Conservation (phyloP, 2,888 invertebrate genomes). For the Caenorhabditis plicata region DNA sequence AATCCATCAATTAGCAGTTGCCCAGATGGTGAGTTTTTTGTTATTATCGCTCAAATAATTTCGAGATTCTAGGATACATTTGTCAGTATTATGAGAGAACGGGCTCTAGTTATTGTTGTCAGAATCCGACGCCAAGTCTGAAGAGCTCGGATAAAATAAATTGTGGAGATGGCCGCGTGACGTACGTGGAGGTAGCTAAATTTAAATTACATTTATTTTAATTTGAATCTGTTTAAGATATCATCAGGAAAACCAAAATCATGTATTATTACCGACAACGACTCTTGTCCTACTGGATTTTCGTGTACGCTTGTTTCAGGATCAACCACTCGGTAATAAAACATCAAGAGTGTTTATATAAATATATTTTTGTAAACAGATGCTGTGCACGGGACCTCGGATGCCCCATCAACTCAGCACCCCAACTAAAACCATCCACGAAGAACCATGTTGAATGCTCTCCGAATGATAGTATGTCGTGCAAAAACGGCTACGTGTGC, state of each 20-base stretch:
- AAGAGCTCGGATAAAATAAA: slow-evolving; percentile 34
- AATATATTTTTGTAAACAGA: too few relatives aligned
- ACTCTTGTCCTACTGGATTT: slow-evolving; percentile 61
- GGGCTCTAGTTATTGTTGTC: slow-evolving; percentile 64
- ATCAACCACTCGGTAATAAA: slow-evolving; percentile 53
- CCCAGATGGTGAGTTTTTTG: slow-evolving; percentile 54
- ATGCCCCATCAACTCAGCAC: slow-evolving; percentile 63
- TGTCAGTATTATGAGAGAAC: slow-evolving; percentile 62
- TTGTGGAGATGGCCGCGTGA: slow-evolving; percentile 59
- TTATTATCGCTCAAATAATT: not conserved
- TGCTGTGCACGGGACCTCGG: slow-evolving; percentile 64
- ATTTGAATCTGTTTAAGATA: slow-evolving; percentile 33
- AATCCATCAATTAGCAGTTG: slow-evolving; percentile 63
- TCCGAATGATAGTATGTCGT: slow-evolving; percentile 47
- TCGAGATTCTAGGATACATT: slow-evolving; percentile 48
- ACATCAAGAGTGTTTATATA: too few relatives aligned
- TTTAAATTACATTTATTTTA: not conserved
- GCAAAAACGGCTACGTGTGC: slow-evolving; percentile 60
- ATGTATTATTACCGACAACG: slow-evolving; percentile 51
- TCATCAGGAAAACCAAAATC: slow-evolving; percentile 55
- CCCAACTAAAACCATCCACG: slow-evolving; percentile 53
- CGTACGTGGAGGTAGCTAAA: slow-evolving; percentile 52
- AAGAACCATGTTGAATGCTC: slow-evolving; percentile 59
- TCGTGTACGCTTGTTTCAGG: slow-evolving; percentile 62
- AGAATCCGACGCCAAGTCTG: slow-evolving; percentile 37